Evolutionary conservation across 2,113 vertebrate species (phyloP).

Genomic region (Ginglymostoma cirratum): DNA sequence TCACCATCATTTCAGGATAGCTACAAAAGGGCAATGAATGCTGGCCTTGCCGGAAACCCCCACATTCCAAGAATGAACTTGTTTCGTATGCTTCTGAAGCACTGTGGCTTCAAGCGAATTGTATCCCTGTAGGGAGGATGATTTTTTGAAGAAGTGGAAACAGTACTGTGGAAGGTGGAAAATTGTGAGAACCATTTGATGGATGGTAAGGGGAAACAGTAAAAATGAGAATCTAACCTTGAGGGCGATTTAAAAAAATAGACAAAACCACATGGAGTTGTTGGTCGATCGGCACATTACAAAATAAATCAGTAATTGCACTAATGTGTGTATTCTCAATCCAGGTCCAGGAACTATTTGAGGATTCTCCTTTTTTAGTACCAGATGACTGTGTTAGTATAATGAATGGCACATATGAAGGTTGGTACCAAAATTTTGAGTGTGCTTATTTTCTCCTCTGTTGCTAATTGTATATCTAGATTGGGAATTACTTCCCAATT

Average conservation of each 20-base stretch:
- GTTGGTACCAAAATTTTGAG: slow-evolving; percentile 48
- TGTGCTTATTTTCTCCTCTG: background rate
- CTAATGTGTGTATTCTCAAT: slow-evolving; percentile 32
- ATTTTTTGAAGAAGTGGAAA: background rate
- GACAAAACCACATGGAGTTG: background rate
- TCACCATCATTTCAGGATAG: background rate
- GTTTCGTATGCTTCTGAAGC: background rate
- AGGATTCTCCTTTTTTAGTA: slow-evolving; percentile 86
- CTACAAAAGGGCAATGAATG: background rate
- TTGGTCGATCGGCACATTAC: background rate
- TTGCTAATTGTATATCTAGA: background rate
- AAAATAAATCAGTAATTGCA: background rate
- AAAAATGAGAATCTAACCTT: background rate
- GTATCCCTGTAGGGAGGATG: background rate
- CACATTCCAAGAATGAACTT: background rate
- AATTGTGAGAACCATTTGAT: background rate
- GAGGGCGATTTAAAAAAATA: background rate
- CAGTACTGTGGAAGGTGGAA: background rate
- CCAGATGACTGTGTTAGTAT: slow-evolving; percentile 80
- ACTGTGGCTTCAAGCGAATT: background rate
- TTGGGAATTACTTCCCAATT: background rate
- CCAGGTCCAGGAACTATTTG: slow-evolving; percentile 79
- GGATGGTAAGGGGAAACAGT: background rate
- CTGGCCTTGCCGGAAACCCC: background rate
- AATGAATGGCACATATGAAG: slow-evolving; percentile 91